Conservation (phyloP, 1,140 invertebrate genomes). For the Planococcus citri region DNA sequence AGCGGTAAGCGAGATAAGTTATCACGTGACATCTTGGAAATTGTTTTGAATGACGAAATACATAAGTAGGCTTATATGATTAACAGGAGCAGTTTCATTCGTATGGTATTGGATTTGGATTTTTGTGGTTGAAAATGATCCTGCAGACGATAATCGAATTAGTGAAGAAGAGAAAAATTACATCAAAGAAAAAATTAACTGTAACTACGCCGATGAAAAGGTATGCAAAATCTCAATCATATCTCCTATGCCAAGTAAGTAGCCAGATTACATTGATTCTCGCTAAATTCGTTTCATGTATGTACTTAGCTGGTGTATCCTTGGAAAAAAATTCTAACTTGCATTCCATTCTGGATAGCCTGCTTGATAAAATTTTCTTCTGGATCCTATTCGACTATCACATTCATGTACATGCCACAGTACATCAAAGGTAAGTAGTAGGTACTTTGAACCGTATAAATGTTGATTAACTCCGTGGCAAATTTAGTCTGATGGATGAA, state of each 20-base stretch:
- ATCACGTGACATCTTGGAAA: background rate
- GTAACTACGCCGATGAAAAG: background rate
- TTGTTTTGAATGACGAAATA: too few species aligned
- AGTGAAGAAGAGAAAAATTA: background rate
- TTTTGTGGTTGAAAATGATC: background rate
- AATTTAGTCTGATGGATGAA: too few species aligned
- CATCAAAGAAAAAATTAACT: background rate
- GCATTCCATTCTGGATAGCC: constrained; percentile 69
- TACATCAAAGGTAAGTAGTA: constrained; percentile 7
- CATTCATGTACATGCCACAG: background rate
- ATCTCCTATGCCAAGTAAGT: background rate
- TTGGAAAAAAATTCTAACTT: constrained; percentile 70
- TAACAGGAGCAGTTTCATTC: background rate
- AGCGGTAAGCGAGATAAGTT: background rate
- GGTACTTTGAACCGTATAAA: too few species aligned
- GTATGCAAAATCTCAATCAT: background rate
- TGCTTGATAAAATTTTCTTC: background rate
- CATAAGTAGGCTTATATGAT: too few species aligned
- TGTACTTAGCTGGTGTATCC: constrained; percentile 35
- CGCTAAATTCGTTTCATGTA: background rate
- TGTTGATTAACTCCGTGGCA: too few species aligned
- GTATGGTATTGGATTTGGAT: background rate
- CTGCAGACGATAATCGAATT: background rate
- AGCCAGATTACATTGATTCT: background rate
- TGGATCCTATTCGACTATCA: background rate